Base-by-base conservation (phyloP, 2,797 vertebrate genomes). In the Pampus argenteus region DNA sequence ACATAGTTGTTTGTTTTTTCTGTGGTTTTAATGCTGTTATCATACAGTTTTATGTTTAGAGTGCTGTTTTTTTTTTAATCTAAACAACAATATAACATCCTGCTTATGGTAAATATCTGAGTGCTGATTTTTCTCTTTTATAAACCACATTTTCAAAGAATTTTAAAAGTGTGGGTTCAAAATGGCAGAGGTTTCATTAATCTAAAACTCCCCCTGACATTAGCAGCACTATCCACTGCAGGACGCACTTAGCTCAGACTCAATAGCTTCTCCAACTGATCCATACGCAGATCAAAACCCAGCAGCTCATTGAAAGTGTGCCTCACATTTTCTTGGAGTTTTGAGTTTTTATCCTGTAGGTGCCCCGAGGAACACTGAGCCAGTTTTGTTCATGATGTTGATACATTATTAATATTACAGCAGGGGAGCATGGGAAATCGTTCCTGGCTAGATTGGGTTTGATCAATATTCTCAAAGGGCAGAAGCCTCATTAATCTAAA, bases 381-480 rank as follows among this genome's bases (percentile, higher is more conserved):
- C 47, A 58, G 61, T 81, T 87, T 58, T 76, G 68, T 56, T 75
- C 60, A 23, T 74, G 76, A 69, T 79, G 68, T 74, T 88, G 75
- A 76, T 81, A 61, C 78, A 82, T 84, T 83, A 85, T 80, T 79
- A 85, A 86, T 83, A 82, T 77, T 71, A 75, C 29, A 84, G 74
- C 74, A 79, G 66, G 52, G 80, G 51, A 74, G 31, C 76, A 84
- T 81, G 76, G 79, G 71, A 79, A 82, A 87, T 92, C 76, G 31
- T 87, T 91, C 62, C 75, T 52, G 78, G 71, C 49, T 83, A 86
- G 86, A 91, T 89, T 85, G 83, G 66, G 66, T 87, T 85, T 90
- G 86, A 92, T 93, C 90, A 91, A 92, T 94, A 90, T 61, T 76
- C 83, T 90, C 76, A 88, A 83, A 91, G 74, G 88, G 79, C 87